A percentile compares a stretch with the other conserved stretches of the same genome.
Evolutionary conservation across 2,797 vertebrate genomes (phyloP).

Genomic region (Rhincodon typus): DNA sequence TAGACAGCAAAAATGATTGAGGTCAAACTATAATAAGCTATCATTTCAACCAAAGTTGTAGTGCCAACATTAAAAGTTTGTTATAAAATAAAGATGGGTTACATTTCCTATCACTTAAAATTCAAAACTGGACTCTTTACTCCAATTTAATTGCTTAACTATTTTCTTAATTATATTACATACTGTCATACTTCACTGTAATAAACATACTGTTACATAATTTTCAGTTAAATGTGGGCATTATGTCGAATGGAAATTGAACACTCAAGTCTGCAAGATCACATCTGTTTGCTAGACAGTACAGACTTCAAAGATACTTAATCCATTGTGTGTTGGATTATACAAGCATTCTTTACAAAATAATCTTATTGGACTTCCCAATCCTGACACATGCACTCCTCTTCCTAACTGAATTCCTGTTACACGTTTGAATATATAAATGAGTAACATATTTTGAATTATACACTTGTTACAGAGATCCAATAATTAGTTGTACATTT

Average conservation of each 20-base stretch:
- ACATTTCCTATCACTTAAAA: background rate
- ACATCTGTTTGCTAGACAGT: too few species aligned
- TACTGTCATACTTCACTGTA: too few species aligned
- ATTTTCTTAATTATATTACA: too few species aligned
- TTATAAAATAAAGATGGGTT: background rate
- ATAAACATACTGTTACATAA: too few species aligned
- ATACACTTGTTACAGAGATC: background rate
- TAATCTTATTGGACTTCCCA: background rate
- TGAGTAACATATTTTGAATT: background rate
- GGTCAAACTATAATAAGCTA: background rate
- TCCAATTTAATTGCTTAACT: background rate
- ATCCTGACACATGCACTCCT: background rate
- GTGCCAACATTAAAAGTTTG: background rate
- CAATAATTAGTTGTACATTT: background rate
- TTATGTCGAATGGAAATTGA: too few species aligned
- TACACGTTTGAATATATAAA: background rate
- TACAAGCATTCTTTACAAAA: too few species aligned
- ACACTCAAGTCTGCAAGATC: too few species aligned
- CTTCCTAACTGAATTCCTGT: background rate
- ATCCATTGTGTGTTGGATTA: too few species aligned
- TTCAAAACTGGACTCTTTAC: background rate
- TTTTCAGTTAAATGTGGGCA: too few species aligned
- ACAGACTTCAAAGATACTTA: too few species aligned
- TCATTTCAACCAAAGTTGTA: background rate
- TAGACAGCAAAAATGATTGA: background rate